Percentiles rank a stretch among this genome's conserved stretches.
phyloP scores from a whole-genome alignment of 2,888 invertebrate genomes.

The Cryptus armator region DNA sequence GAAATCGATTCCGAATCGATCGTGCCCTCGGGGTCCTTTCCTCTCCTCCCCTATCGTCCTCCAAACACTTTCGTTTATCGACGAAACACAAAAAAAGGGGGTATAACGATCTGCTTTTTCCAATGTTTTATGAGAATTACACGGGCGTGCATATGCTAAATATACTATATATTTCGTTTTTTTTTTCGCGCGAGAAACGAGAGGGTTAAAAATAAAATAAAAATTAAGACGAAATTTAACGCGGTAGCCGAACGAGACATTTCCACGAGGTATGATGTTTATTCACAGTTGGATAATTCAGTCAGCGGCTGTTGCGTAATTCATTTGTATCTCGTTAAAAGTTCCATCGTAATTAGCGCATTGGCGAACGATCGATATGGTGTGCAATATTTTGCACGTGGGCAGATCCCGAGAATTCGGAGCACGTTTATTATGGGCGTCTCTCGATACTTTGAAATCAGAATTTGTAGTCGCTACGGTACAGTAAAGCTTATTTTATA shows the following conservation, averaged over 20 bases:
- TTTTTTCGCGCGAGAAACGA: slow-evolving; percentile 10
- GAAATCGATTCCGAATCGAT: slow-evolving; percentile 61
- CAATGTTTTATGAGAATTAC: slow-evolving; percentile 37
- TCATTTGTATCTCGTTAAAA: slow-evolving; percentile 35
- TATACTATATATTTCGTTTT: slow-evolving; percentile 17
- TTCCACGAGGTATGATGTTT: slow-evolving; percentile 38
- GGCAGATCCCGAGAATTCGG: background rate
- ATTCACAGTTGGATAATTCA: slow-evolving; percentile 57
- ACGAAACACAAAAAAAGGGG: slow-evolving; percentile 37
- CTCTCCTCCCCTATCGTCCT: slow-evolving; percentile 21
- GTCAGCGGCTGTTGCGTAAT: slow-evolving; percentile 17
- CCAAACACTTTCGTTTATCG: slow-evolving; percentile 44
- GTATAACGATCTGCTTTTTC: slow-evolving; percentile 20
- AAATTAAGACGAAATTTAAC: slow-evolving; percentile 5
- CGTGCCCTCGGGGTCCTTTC: slow-evolving; percentile 29
- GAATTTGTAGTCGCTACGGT: background rate
- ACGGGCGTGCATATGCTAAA: slow-evolving; percentile 1
- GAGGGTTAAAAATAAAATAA: slow-evolving; percentile 2
- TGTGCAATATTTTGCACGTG: background rate
- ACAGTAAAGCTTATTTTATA: no score
- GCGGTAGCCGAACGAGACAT: slow-evolving; percentile 7
- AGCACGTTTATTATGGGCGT: background rate
- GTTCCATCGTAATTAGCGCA: slow-evolving; percentile 40
- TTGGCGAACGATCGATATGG: background rate
- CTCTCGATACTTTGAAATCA: background rate